Conservation (phyloP, 2,797 vertebrate species). For the Ara ararauna region DNA sequence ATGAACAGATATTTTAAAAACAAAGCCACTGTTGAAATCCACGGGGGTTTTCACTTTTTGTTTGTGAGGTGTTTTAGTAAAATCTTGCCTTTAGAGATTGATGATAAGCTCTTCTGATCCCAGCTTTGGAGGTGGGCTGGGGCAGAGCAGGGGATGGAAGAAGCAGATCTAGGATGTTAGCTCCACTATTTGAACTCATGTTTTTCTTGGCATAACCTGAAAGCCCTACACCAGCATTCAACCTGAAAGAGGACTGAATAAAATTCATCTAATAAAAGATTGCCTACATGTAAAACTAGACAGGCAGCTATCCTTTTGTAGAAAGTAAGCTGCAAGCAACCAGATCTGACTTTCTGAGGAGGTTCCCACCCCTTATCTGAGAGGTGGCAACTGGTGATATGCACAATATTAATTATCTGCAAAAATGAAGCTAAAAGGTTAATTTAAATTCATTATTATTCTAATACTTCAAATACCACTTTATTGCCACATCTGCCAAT, state of each 20-base stretch:
- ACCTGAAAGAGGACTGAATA: not conserved
- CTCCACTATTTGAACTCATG: not conserved
- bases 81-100: not conserved
- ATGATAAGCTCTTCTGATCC: not conserved
- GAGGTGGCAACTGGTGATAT: not conserved
- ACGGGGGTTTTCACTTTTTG: accelerated
- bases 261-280: not conserved
- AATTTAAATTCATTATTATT: not conserved
- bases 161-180: not conserved
- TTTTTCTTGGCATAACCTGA: not conserved
- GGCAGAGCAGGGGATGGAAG: not conserved
- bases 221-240: not conserved
- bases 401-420: not conserved
- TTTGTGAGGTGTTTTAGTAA: not conserved
- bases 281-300: not conserved
- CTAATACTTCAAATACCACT: not conserved
- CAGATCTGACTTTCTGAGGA: not conserved
- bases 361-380: not conserved
- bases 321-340: not conserved
- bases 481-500: not conserved
- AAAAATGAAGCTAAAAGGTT: not conserved
- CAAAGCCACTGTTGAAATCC: not conserved
- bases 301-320: not conserved
- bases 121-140: not conserved
- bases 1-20: not conserved